Conservation (phyloP, 1,140 invertebrate genomes). For the Manduca sexta region DNA sequence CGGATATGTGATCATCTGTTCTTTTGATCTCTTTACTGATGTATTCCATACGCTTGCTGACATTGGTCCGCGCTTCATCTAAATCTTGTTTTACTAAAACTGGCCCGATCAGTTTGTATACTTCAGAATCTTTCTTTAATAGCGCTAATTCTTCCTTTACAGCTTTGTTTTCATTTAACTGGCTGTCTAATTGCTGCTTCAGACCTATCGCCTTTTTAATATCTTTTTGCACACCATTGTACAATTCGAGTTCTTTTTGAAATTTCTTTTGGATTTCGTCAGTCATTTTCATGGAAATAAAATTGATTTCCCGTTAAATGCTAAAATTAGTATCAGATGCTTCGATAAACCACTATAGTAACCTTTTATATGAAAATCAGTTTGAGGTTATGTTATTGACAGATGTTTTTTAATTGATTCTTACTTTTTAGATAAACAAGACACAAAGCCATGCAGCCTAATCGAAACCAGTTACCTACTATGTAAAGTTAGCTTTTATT, state of each 20-base stretch:
- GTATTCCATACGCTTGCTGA: slow-evolving; percentile 96
- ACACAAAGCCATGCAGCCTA: no score
- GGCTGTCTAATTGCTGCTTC: slow-evolving; percentile 89
- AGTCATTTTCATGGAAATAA: slow-evolving; percentile 67
- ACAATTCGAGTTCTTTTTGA: slow-evolving; percentile 80
- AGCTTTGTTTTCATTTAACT: slow-evolving; percentile 93
- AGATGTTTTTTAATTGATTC: no score
- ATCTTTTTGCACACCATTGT: slow-evolving; percentile 84
- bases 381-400: no score
- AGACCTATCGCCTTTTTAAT: slow-evolving; percentile 84
- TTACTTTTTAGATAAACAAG: no score
- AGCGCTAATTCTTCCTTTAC: slow-evolving; percentile 93
- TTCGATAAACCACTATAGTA: no score
- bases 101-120: slow-evolving; percentile 96
- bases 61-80: slow-evolving; percentile 94
- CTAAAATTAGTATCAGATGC: no score
- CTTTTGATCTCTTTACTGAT: slow-evolving; percentile 93
- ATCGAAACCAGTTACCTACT: no score
- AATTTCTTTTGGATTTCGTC: slow-evolving; percentile 84
- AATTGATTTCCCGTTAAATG: no score
- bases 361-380: no score
- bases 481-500: no score
- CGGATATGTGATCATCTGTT: slow-evolving; percentile 82
- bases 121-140: slow-evolving; percentile 85
- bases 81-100: slow-evolving; percentile 95